Conservation (phyloP, 2,888 invertebrate species). For the Macaria liturata region DNA sequence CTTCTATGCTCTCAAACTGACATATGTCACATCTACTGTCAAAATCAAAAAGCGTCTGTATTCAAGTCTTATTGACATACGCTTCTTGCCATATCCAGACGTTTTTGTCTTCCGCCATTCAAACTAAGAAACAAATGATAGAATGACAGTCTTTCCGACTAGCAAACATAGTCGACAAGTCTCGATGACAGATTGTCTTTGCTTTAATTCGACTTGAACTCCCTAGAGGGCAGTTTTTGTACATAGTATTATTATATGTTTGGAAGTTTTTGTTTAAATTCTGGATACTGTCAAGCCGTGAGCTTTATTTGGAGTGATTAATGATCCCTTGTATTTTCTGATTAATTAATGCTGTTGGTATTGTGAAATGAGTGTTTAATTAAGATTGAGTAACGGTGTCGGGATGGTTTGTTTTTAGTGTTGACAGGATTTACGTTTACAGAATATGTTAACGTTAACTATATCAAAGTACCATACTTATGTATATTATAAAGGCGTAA, state of each 20-base stretch:
- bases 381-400: constrained; percentile 8
- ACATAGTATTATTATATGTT: no score
- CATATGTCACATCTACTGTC: no score
- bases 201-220: constrained; percentile 60
- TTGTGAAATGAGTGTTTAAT: constrained; percentile 14
- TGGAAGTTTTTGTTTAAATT: constrained; percentile 35
- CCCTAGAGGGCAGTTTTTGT: constrained; percentile 37
- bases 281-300: constrained; percentile 25
- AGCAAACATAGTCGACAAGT: constrained; percentile 26
- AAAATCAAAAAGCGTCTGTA: background rate
- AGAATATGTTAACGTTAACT: no score
- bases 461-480: no score
- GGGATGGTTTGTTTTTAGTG: background rate
- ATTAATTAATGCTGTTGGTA: constrained; percentile 23
- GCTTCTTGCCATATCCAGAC: no score
- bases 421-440: no score
- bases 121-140: constrained; percentile 14
- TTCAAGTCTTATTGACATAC: no score
- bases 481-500: no score
- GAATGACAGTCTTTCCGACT: constrained; percentile 25
- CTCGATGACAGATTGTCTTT: constrained; percentile 68
- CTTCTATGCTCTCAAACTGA: no score
- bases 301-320: constrained; percentile 28
- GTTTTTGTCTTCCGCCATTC: background rate
- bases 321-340: constrained; percentile 29